Conservation (phyloP, 2,797 vertebrate genomes). For the Okamejei kenojei region DNA sequence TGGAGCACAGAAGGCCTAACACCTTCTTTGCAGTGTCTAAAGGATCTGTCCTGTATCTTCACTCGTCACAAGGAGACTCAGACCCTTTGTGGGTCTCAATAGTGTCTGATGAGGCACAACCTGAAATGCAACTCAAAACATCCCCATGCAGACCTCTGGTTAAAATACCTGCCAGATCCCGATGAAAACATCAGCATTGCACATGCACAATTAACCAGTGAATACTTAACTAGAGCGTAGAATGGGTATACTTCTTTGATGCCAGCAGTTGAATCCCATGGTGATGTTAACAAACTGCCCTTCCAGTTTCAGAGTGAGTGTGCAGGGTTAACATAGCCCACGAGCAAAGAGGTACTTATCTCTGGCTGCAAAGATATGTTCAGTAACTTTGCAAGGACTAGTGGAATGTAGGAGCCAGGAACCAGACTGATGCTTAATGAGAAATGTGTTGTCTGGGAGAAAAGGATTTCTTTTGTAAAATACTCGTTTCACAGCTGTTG, state of each 20-base stretch:
- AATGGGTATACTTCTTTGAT: neutral
- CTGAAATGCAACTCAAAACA: neutral
- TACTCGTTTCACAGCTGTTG: neutral
- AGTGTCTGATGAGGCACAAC: neutral
- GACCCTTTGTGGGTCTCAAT: neutral
- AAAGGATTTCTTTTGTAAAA: neutral
- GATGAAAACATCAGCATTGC: neutral
- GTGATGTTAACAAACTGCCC: neutral
- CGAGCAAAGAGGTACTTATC: neutral
- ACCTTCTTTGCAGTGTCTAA: neutral
- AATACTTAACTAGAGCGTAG: too few relatives aligned
- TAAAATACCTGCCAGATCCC: neutral
- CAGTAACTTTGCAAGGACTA: neutral
- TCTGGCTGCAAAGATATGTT: neutral
- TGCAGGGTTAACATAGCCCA: neutral
- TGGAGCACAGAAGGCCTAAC: neutral
- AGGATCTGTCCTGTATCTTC: neutral
- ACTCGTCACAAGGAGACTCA: neutral
- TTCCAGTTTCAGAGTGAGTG: neutral
- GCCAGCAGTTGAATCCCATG: neutral
- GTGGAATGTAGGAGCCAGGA: neutral
- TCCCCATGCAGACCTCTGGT: neutral
- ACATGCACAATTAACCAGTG: neutral
- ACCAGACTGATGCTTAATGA: slow-evolving; percentile 24
- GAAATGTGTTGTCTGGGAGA: slow-evolving; percentile 15